Evolutionary conservation across 2,888 invertebrate genomes (phyloP).

Genomic region (Napeogenes sylphis): DNA sequence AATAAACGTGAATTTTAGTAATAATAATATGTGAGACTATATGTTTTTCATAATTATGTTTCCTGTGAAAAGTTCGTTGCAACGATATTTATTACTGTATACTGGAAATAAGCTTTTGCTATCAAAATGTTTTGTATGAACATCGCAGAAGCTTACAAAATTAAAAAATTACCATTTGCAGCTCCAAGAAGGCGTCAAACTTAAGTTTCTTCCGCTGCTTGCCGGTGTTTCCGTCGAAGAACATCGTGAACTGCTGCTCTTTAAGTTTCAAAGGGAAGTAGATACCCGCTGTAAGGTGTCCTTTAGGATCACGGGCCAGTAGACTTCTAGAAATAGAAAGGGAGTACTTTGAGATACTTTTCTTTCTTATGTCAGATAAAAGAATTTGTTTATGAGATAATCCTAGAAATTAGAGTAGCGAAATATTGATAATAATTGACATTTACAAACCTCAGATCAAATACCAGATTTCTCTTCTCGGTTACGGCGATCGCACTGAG

Average conservation of each 20-base stretch:
- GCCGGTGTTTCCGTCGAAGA: slow-evolving; percentile 84
- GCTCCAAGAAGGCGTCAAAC: slow-evolving; percentile 82
- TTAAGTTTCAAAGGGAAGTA: slow-evolving; percentile 86
- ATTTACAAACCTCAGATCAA: slow-evolving; percentile 80
- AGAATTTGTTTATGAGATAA: no score
- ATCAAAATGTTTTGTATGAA: background rate
- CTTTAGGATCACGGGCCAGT: slow-evolving; percentile 88
- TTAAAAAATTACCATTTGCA: slow-evolving; percentile 76
- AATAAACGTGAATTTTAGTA: no score
- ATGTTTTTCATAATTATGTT: background rate
- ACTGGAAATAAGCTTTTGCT: background rate
- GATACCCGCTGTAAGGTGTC: slow-evolving; percentile 88
- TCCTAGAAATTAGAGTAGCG: no score
- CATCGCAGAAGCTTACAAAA: background rate
- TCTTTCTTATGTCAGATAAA: background rate
- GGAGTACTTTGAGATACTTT: background rate
- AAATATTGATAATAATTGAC: no score
- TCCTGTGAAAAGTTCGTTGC: no score
- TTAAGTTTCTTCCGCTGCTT: slow-evolving; percentile 86
- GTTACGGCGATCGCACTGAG: slow-evolving; percentile 90
- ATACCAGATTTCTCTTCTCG: slow-evolving; percentile 91
- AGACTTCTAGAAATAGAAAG: slow-evolving; percentile 79
- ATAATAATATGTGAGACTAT: background rate
- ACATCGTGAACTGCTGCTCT: slow-evolving; percentile 85
- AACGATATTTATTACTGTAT: no score